Percentiles rank a stretch among this genome's conserved stretches.
phyloP scores from a whole-genome alignment of 1,140 invertebrate genomes.

The Brachionus paranguensis region DNA sequence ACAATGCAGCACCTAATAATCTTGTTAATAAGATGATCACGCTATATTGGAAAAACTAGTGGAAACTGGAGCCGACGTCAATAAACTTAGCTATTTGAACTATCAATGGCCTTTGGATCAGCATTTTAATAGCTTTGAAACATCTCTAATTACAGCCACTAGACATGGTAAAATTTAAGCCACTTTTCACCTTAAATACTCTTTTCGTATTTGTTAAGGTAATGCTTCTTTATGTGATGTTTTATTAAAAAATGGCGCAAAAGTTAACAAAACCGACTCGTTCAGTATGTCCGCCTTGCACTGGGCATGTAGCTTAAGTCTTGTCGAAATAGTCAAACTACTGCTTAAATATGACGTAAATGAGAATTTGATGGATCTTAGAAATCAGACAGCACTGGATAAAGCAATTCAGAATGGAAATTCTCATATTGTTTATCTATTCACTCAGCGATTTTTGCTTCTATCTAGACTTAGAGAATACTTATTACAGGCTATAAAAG shows the following conservation, averaged over 20 bases:
- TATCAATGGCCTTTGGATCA: conserved; percentile 38
- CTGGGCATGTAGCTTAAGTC: conserved; percentile 8
- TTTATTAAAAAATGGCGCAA: conserved; percentile 1
- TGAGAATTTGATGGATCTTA: neutral
- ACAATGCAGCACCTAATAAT: neutral
- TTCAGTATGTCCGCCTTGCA: conserved; percentile 33
- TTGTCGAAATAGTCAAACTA: conserved; percentile 10
- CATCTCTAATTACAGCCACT: conserved; percentile 21
- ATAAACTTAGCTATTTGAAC: conserved; percentile 11
- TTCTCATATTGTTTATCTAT: conserved; percentile 8
- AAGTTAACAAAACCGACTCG: conserved; percentile 35
- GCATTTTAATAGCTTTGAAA: conserved; percentile 34
- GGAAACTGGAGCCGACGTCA: neutral
- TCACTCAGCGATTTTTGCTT: neutral
- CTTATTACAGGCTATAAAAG: neutral
- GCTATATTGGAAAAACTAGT: conserved; percentile 19
- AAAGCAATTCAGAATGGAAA: conserved; percentile 26
- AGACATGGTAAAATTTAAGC: neutral
- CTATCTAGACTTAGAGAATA: neutral
- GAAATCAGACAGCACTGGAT: conserved; percentile 25
- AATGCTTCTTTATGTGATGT: neutral
- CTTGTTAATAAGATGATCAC: neutral
- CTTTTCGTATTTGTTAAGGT: neutral
- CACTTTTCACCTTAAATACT: neutral
- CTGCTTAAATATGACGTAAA: conserved; percentile 5